phyloP scores from a whole-genome alignment of 2,797 vertebrate species.

The Trichosurus vulpecula region DNA sequence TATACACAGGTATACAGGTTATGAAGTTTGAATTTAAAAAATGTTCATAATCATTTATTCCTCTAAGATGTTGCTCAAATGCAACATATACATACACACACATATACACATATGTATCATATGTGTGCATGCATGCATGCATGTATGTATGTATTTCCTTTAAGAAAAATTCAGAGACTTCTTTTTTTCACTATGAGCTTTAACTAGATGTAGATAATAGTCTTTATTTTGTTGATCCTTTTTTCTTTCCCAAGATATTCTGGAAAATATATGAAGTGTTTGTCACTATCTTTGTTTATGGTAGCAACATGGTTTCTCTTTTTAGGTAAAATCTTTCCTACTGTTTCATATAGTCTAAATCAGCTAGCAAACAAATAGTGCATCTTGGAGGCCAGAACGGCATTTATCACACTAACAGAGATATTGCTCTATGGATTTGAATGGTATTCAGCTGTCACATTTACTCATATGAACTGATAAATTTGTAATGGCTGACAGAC shows the following conservation, averaged over 20 bases:
- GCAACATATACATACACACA: not conserved
- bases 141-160: not conserved
- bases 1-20: constrained; percentile 37
- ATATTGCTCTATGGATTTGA: constrained; percentile 76
- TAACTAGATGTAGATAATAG: not conserved
- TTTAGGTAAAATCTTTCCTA: not conserved
- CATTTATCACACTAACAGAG: constrained; percentile 73
- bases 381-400: constrained; percentile 43
- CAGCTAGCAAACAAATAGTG: constrained; percentile 42
- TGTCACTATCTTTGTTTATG: not conserved
- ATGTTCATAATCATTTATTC: constrained; percentile 45
- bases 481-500: constrained; percentile 79
- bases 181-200: constrained; percentile 43
- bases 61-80: constrained; percentile 32
- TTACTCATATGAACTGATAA: constrained; percentile 78
- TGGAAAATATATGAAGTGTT: not conserved
- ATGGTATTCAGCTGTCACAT: constrained; percentile 76
- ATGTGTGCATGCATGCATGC: too few relatives aligned
- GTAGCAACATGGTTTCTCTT: not conserved
- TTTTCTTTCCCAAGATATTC: not conserved
- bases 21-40: constrained; percentile 30
- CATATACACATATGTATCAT: too few relatives aligned
- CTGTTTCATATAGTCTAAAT: constrained; percentile 59
- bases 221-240: constrained; percentile 33
- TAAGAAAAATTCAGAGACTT: not conserved